Conservation (phyloP, 2,888 invertebrate genomes). For the Amorpha juglandis region DNA sequence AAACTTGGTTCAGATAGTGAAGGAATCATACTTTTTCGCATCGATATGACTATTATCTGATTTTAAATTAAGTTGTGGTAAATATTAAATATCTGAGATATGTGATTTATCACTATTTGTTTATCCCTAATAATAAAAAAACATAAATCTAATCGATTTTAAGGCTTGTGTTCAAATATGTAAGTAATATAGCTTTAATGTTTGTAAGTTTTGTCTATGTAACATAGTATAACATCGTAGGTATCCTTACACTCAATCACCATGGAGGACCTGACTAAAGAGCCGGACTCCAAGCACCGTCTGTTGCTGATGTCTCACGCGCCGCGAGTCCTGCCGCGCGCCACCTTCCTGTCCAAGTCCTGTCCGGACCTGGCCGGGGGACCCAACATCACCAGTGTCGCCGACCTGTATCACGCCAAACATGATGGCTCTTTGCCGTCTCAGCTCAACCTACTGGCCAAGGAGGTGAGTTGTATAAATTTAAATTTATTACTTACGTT, state of each 20-base stretch:
- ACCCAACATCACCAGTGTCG: slow-evolving; percentile 37
- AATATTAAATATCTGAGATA: too few species aligned
- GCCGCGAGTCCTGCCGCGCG: slow-evolving; percentile 72
- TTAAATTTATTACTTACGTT: too few species aligned
- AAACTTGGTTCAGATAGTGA: too few species aligned
- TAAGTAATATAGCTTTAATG: too few species aligned
- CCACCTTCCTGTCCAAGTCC: slow-evolving; percentile 89
- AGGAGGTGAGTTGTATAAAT: slow-evolving; percentile 48
- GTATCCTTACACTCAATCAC: slow-evolving; percentile 92
- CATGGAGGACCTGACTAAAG: slow-evolving; percentile 95
- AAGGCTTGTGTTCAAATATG: too few species aligned
- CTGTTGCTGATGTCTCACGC: slow-evolving; percentile 91
- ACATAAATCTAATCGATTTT: too few species aligned
- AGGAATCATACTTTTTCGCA: too few species aligned
- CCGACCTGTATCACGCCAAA: slow-evolving; percentile 32
- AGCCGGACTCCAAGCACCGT: slow-evolving; percentile 90
- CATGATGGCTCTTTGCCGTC: slow-evolving; percentile 56
- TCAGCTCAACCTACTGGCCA: slow-evolving; percentile 54
- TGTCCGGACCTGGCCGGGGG: slow-evolving; percentile 88
- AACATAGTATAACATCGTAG: slow-evolving; percentile 50
- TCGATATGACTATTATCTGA: too few species aligned
- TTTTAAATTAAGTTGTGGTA: too few species aligned
- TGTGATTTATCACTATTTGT: too few species aligned
- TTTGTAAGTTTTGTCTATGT: too few species aligned
- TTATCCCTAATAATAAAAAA: too few species aligned